Evolutionary conservation across 92 coral and sea anemone species (phyloP), one percentile per base, ranked within the genome.

Genomic region (Palythoa grandis): DNA sequence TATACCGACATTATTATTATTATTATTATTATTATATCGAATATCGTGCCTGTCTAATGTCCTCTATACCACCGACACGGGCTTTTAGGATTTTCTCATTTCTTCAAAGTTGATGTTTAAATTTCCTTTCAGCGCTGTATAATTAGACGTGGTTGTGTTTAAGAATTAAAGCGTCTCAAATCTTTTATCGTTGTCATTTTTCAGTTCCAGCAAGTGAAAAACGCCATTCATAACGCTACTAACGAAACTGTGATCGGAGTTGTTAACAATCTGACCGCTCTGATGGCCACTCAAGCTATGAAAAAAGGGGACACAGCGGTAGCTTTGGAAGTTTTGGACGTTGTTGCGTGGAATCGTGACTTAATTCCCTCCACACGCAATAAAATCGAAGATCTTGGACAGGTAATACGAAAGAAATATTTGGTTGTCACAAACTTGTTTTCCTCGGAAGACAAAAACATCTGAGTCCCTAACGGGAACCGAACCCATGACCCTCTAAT

Each of bases 251-350:
- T 76, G 6, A 54, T 13, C 14, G 67, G 53, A 76, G 13, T 76
- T 17, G 67, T 29, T 17, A 53, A 25, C n/a, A 76, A 76, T n/a
- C 48, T 76, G 19, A 76, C 66, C n/a, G 3, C 1, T 25, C 13
- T 76, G 43, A 29, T 69, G 5, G 53, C 50, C 1, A 54, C 20
- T 35, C 6, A 8, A 23, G 25, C 40, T 54, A 25, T 76, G 82
- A 76, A 54, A 48, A 76, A 76, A 14, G 82, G 82, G 4, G 82
- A 76, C 39, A 76, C 67, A 15, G n/a, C 48, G 13, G 43, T 76
- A 29, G 82, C 68, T 2, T 54, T 76, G 17, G 24, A 25, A 24
- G 39, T 53, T 29, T 57, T 74, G 78, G 13, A 73, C 43, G n/a
- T 15, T 54, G 13, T 76, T 35, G 82, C 48, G 5, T 4, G 2